Base-by-base conservation (phyloP, 2,888 invertebrate genomes). In the Dolichopus griseipennis region DNA sequence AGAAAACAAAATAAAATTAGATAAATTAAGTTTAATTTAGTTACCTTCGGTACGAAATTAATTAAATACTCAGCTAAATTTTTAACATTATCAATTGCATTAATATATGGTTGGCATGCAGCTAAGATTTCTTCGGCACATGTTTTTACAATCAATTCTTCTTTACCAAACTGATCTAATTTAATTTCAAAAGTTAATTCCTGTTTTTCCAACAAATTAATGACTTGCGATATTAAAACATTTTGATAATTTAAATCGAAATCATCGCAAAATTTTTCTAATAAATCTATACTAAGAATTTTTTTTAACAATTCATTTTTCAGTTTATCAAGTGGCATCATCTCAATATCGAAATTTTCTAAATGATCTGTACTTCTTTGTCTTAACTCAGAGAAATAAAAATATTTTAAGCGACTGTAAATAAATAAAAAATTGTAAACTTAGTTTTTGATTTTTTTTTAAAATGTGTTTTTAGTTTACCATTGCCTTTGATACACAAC, bases 231-330 rank as follows among this genome's bases (percentile, higher is more conserved):
- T 15, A 81, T 75, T 6, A 82, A 72, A 70, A 79, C 75, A 73
- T 78, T 74, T 61, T 82, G 79, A 73, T 77, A 79, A 68, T 81
- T 78, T 71, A 80, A 78, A n/a, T 76, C 75, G 70, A 82, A 82
- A 72, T 80, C 80, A 34, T 72, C 72, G 69, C 80, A 78, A 72
- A 82, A 75, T 20, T 78, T 76, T 67, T 79, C 75, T 65, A 82
- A 71, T 7, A 82, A 72, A 41, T 75, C 72, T 5, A 81, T 77
- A 73, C 79, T 76, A 0, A 82, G 71, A 62, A 76, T 74, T 69
- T 78, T 79, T 67, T 77, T 79, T 65, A 77, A 75, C 64, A 81
- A 75, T 68, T 79, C 77, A 67, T 78, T 79, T 10, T 79, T 71
- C 43, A 82, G 71, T 61, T 79, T 74, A 43, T 77, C 75, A 67